These are phyloP conservation scores for Pycnonotus jocosus DNA, from an alignment of 2,113 vertebrate species.

Conservation along the genomic window DNA sequence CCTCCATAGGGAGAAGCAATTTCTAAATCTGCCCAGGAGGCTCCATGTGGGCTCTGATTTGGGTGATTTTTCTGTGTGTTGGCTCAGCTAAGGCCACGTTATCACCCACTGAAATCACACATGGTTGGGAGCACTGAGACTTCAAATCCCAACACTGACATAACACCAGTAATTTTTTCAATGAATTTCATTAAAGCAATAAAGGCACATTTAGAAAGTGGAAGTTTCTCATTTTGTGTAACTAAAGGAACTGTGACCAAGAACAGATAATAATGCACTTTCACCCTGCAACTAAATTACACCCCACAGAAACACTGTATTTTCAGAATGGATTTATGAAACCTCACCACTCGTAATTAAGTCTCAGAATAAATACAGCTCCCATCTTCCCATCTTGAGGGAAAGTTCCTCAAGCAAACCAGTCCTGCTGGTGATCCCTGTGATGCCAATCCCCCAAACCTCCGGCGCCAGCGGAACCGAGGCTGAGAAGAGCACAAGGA, in stretches of 20 bases:
- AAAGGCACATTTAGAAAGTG: neutral
- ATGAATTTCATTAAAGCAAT: neutral
- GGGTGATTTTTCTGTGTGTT: neutral
- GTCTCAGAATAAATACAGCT: conserved; percentile 20
- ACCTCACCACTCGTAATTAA: neutral
- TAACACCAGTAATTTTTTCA: neutral
- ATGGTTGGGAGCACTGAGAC: neutral
- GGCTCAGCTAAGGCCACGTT: neutral
- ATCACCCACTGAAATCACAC: neutral
- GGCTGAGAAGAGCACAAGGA: neutral
- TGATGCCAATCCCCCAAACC: neutral
- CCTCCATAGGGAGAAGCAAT: neutral
- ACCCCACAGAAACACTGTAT: neutral
- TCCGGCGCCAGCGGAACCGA: neutral
- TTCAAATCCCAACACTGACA: rapidly evolving
- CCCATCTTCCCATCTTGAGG: neutral
- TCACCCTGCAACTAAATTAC: neutral
- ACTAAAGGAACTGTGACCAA: neutral
- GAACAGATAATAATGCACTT: neutral
- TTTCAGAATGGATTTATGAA: neutral
- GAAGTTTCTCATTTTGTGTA: neutral
- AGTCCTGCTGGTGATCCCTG: neutral
- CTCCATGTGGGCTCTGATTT: neutral
- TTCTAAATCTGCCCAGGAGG: neutral
- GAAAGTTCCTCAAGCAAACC: neutral